Evolutionary conservation across 2,797 vertebrate species (phyloP), one percentile per base, ranked within the genome.

Genomic region (Apodemus agrarius): DNA sequence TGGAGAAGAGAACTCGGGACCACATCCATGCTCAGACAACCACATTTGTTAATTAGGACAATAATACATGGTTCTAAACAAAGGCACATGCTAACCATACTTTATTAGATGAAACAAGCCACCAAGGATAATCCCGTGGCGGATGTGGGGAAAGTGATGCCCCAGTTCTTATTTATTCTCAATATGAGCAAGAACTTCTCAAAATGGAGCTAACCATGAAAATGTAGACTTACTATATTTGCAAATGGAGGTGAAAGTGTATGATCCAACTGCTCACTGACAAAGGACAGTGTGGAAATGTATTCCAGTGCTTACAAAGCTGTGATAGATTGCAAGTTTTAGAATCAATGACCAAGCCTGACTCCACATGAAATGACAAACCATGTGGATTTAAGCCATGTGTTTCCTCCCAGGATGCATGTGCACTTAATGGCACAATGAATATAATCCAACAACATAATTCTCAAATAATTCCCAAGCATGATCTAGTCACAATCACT

Each of bases 51-150:
- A 17, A 1, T 52, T 21, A 88, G 52, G 31, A 19, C 31, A 72
- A 40, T 84, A 81, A 90, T 69, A 69, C 22, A 1, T 43, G 13
- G 65, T 10, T 92, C 34, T 31, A 75, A 31, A 87, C 37, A 80
- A 92, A 40, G 6, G 1, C 92, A 89, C 69, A 1, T 2, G 12
- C 19, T 81, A n/a, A 8, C 19, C 11, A 7, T 24, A 52, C 14
- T 59, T 83, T 43, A 75, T 67, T 49, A 93, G 22, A 79, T 86
- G 57, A 85, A 92, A 93, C 61, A 19, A 91, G 90, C 65, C 22
- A 54, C 61, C 74, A 75, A n/a, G 43, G 74, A 87, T 11, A 87
- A 80, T 46, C 22, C 49, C 75, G 0, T 9, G 6, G 3, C 46
- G 3, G 6, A 11, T 57, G 80, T 80, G 37, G 4, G 26, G 31